Evolutionary conservation across 2,888 invertebrate genomes (phyloP).

Genomic region (Caenorhabditis sp.): DNA sequence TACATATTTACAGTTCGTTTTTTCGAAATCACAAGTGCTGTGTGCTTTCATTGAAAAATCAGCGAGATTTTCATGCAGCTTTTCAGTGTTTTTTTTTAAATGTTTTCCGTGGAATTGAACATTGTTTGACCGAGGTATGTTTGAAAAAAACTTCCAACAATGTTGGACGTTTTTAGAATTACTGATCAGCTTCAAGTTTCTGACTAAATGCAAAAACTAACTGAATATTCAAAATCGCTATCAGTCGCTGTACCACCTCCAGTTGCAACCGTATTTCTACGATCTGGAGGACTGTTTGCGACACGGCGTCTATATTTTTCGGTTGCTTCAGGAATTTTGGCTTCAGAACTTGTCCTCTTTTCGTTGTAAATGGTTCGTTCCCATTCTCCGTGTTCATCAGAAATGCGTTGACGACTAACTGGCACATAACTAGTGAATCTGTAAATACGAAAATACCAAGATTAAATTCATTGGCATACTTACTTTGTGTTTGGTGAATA

Average conservation of each 20-base stretch:
- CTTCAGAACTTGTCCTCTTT: not conserved
- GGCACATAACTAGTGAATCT: constrained; percentile 1
- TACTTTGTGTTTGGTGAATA: not conserved
- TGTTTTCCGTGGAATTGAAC: no score
- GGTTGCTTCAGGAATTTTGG: not conserved
- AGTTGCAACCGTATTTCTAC: constrained; percentile 14
- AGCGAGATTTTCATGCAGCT: no score
- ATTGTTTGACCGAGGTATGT: no score
- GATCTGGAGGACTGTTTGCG: constrained; percentile 14
- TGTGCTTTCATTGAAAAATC: no score
- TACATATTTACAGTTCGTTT: no score
- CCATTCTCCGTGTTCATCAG: constrained; percentile 4
- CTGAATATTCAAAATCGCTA: constrained; percentile 23
- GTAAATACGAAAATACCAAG: not conserved
- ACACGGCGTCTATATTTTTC: not conserved
- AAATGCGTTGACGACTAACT: not conserved
- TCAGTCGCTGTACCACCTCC: constrained; percentile 3
- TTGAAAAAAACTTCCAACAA: no score
- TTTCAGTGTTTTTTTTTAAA: no score
- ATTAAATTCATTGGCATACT: not conserved
- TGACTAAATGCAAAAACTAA: no score
- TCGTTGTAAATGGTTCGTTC: not conserved
- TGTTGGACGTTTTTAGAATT: no score
- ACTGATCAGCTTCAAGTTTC: no score
- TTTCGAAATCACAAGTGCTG: no score